A percentile compares a stretch with the other conserved stretches of the same genome.
Conservation (phyloP, 2,888 invertebrate species). For the Endotricha flammealis region DNA sequence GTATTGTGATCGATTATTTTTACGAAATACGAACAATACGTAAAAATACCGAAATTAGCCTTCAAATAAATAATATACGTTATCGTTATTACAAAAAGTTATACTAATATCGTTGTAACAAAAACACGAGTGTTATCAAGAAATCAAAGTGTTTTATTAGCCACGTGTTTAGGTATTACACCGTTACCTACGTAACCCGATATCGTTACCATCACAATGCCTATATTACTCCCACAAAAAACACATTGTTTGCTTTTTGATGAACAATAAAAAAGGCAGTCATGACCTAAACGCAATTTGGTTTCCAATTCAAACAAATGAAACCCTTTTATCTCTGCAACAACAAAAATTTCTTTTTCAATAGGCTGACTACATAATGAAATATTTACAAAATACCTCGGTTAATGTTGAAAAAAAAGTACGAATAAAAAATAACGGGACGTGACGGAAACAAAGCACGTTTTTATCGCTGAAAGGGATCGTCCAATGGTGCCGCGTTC, state of each 20-base stretch:
- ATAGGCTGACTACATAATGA: slow-evolving; percentile 53
- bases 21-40: too few relatives aligned
- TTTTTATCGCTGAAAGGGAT: slow-evolving; percentile 65
- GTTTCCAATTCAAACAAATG: slow-evolving; percentile 51
- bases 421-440: slow-evolving; percentile 62
- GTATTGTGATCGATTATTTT: too few relatives aligned
- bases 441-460: slow-evolving; percentile 68
- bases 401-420: slow-evolving; percentile 51
- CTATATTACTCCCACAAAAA: slow-evolving; percentile 32
- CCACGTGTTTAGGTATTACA: slow-evolving; percentile 2
- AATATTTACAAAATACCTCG: slow-evolving; percentile 57
- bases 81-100: too few relatives aligned
- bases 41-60: too few relatives aligned
- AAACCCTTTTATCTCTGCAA: slow-evolving; percentile 51
- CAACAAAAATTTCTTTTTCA: slow-evolving; percentile 50
- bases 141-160: background rate
- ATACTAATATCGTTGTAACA: too few relatives aligned
- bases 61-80: too few relatives aligned
- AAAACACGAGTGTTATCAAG: too few relatives aligned
- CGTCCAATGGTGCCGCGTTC: slow-evolving; percentile 55
- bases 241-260: slow-evolving; percentile 37
- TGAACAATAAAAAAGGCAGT: slow-evolving; percentile 42
- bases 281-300: slow-evolving; percentile 48
- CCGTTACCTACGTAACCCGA: slow-evolving; percentile 15
- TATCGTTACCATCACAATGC: slow-evolving; percentile 25